These are phyloP conservation scores for Oryctes rhinoceros DNA, from an alignment of 1,140 invertebrate species.

Conservation along the genomic window DNA sequence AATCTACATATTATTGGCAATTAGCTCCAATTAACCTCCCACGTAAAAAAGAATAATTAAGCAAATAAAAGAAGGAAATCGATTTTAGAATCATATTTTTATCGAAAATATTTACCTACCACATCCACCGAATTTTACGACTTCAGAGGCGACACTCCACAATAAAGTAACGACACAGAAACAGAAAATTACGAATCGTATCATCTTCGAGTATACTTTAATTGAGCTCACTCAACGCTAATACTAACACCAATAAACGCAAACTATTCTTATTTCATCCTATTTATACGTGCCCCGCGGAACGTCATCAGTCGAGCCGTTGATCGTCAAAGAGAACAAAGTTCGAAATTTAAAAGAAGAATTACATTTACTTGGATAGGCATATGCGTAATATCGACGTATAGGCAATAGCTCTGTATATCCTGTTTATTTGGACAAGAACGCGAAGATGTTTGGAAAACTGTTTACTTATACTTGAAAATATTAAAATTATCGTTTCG, in stretches of 20 bases:
- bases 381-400: background rate
- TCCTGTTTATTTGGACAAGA: no score
- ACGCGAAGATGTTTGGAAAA: no score
- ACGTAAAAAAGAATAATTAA: no score
- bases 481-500: no score
- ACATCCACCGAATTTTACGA: constrained; percentile 28
- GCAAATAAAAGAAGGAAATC: background rate
- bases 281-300: background rate
- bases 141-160: background rate
- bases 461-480: no score
- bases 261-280: constrained; percentile 6
- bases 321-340: constrained; percentile 28
- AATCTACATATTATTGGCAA: background rate
- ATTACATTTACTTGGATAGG: background rate
- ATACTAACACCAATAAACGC: constrained; percentile 17
- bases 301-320: background rate
- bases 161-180: constrained; percentile 23
- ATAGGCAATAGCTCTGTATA: no score
- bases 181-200: constrained; percentile 29
- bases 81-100: background rate
- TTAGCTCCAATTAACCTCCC: background rate
- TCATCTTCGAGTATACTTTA: background rate
- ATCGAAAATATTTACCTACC: constrained; percentile 26
- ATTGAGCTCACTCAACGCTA: background rate
- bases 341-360: constrained; percentile 24